A percentile compares a stretch with the other conserved stretches of the same genome.
phyloP scores from a whole-genome alignment of 64 coral and sea anemone species.

The Porites australiensis region DNA sequence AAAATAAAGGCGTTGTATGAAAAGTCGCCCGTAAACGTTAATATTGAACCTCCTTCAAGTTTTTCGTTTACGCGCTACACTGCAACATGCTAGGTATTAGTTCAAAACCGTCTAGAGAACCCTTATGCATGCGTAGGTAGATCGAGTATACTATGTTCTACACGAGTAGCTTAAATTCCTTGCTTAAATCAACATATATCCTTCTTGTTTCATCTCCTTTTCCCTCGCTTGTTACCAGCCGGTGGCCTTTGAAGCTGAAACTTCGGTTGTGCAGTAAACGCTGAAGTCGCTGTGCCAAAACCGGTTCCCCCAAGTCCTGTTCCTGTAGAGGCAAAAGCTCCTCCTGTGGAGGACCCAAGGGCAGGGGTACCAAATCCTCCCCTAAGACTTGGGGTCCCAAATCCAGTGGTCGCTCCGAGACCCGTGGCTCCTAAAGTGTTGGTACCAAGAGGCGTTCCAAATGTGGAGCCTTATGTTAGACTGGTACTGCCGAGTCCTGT shows the following conservation, averaged over 20 bases:
- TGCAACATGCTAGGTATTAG: too few species aligned
- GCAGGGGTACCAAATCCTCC: conserved; percentile 24
- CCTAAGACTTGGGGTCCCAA: neutral
- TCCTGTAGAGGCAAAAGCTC: conserved; percentile 25
- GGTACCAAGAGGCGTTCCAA: neutral
- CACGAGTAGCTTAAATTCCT: neutral
- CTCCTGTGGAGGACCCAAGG: neutral
- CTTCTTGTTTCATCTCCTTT: conserved; percentile 42
- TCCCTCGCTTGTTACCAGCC: conserved; percentile 72
- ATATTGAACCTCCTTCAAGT: too few species aligned
- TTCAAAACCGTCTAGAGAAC: too few species aligned
- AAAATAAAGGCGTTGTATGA: too few species aligned
- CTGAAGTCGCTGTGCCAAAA: conserved; percentile 37
- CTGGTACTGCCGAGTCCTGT: conserved; percentile 1
- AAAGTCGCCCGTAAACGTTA: too few species aligned
- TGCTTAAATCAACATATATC: neutral
- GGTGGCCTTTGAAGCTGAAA: conserved; percentile 75
- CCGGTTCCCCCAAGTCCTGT: conserved; percentile 42
- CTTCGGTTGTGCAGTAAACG: conserved; percentile 42
- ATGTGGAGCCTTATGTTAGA: conserved; percentile 3
- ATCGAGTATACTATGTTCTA: neutral
- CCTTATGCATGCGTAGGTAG: too few species aligned
- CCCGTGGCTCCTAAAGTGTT: conserved; percentile 42
- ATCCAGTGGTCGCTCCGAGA: conserved; percentile 25
- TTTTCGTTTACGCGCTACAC: too few species aligned